Evolutionary conservation across 2,888 invertebrate species (phyloP), one percentile per base, ranked within the genome.

Genomic region (Heliconius cydno): DNA sequence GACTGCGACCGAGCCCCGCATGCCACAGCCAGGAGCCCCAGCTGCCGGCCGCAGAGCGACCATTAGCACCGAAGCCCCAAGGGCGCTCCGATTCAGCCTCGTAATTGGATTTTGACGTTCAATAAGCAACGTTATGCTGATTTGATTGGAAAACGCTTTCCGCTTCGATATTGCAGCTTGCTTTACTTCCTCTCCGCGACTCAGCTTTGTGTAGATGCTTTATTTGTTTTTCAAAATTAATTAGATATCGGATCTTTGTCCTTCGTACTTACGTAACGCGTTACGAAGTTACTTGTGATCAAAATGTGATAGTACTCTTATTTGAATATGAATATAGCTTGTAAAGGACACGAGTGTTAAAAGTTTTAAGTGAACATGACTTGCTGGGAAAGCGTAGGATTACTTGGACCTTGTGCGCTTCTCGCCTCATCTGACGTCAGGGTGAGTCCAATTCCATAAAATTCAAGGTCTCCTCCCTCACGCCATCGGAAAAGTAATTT

Each of bases 41-140:
- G 87, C 88, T 85, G 83, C 89, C 86, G 88, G 92, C 88, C 92
- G 91, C 90, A 89, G 91, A 90, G 91, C 93, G 87, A 92, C 93
- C 89, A 87, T 91, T 88, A 89, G 88, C 90, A 90, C 92, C 85
- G 92, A 93, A 92, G 92, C 92, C 91, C 93, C 94, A 88, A 92
- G 94, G 87, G 92, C 91, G 88, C 94, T 95, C 87, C 94, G 94
- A 87, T 95, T 95, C 93, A 94, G 92, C 86, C 94, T 95, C 88
- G 95, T 95, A 94, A 95, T 94, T 94, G 92, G 92, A 93, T 94
- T 94, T 92, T 93, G 87, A 91, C 92, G 92, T 92, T 94, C 92
- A 88, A 92, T 94, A 92, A 90, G 90, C 91, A 90, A 91, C 91
- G 90, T 91, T 91, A 88, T 90, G 90, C 90, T 91, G 87, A 92